Base-by-base conservation (phyloP, 2,797 vertebrate species). In the Acrossocheilus wenchowensis region DNA sequence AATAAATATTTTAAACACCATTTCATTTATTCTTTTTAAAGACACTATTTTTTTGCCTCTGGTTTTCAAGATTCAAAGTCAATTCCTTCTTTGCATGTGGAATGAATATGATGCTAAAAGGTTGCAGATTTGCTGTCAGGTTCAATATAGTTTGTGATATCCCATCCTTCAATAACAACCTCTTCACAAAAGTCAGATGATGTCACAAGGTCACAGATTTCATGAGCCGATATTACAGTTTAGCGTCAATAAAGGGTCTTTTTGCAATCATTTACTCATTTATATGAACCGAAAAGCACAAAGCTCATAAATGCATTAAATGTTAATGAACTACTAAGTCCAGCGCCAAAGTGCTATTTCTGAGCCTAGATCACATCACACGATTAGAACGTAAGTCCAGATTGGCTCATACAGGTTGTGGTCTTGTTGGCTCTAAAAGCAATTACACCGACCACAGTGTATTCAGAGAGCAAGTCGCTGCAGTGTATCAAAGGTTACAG, bases 371-470 rank as follows among this genome's bases (percentile, higher is more conserved):
- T 90, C 88, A 89, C 84, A 89, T 89, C 91, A 92, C 91, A 88
- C 90, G 89, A 90, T 84, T 84, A 89, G 78, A 60, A 84, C 86
- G 81, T 86, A 81, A 90, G 87, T 90, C 69, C 85, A 75, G 83
- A 82, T 87, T 90, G 90, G 92, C 90, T 89, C 78, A 85, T 57
- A 50, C 88, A 78, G 80, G 78, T 68, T 72, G 34, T 66, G 81
- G 84, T 91, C 94, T 93, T 91, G 92, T 93, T 92, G 93, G 90
- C 92, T 91, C 89, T 93, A 92, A 94, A 95, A 93, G 90, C 91
- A 93, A 95, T 91, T 86, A 89, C 88, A 92, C 88, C 86, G 87
- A 82, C 78, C 43, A 26, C 84, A 86, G 89, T 86, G 83, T 78
- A 87, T 82, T 82, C 83, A 82, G 71, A 57, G 26, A 78, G 69